A percentile compares a stretch with the other conserved stretches of the same genome.
phyloP scores from a whole-genome alignment of 2,113 vertebrate species.

The Pogonocichla stellata region DNA sequence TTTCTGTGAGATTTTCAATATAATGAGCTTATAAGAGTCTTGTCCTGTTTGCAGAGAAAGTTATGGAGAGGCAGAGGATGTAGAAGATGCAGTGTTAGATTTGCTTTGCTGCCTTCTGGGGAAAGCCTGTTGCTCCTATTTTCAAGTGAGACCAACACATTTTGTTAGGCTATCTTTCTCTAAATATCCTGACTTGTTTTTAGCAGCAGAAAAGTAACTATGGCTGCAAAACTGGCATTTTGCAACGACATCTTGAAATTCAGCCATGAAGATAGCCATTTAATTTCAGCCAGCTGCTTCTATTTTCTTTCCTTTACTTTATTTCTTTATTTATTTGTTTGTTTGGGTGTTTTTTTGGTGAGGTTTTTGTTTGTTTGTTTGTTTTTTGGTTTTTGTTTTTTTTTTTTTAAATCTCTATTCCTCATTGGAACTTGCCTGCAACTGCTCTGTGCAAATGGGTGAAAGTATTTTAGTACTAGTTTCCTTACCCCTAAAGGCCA shows the following conservation, averaged over 20 bases:
- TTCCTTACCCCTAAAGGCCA: neutral
- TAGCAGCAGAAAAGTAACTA: neutral
- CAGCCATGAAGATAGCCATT: neutral
- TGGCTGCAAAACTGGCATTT: neutral
- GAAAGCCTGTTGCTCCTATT: neutral
- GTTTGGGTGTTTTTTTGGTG: no score
- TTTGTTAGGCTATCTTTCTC: neutral
- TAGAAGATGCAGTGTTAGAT: neutral
- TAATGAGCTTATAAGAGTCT: neutral
- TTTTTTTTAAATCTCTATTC: neutral
- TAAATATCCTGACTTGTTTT: slow-evolving; percentile 1
- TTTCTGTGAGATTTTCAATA: neutral
- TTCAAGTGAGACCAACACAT: neutral
- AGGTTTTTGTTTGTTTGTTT: neutral
- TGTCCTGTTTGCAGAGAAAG: neutral
- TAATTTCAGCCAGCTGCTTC: neutral
- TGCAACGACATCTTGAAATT: neutral
- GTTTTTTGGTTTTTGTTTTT: no score
- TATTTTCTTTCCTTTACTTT: neutral
- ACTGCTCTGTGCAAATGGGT: neutral
- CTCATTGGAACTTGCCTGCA: neutral
- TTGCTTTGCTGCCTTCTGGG: neutral
- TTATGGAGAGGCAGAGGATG: neutral
- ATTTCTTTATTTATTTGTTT: neutral
- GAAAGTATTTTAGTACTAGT: neutral